A percentile compares a stretch with the other conserved stretches of the same genome.
Evolutionary conservation across 2,113 vertebrate species (phyloP).

Genomic region (Oenanthe oenanthe): DNA sequence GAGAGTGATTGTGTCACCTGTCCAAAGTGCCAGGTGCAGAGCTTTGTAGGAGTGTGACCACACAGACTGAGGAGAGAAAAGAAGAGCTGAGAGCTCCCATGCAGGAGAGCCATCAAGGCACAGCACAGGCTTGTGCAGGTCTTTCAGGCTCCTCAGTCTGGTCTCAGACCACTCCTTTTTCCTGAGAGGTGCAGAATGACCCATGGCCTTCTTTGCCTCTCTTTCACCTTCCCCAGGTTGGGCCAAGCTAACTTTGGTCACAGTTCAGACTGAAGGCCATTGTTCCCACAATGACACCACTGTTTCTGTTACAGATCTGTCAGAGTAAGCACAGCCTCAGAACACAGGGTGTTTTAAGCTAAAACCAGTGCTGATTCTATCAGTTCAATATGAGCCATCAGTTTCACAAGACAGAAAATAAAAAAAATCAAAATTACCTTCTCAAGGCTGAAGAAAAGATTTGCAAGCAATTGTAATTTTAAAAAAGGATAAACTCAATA

Average conservation of each 20-base stretch:
- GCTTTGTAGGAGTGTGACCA: background rate
- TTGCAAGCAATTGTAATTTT: background rate
- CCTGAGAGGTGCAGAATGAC: background rate
- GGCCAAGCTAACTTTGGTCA: background rate
- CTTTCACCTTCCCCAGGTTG: background rate
- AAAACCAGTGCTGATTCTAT: background rate
- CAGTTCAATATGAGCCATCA: background rate
- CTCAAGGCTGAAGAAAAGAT: background rate
- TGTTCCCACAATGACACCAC: background rate
- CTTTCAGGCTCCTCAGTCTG: background rate
- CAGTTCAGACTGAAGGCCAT: background rate
- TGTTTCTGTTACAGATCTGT: background rate
- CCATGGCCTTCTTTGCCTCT: background rate
- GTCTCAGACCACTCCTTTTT: background rate
- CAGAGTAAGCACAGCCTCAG: background rate
- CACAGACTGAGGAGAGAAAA: background rate
- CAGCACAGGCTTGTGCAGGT: background rate
- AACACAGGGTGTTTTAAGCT: background rate
- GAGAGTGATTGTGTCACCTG: background rate
- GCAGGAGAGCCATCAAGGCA: background rate
- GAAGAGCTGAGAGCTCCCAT: background rate
- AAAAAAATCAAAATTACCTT: background rate
- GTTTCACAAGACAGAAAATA: background rate
- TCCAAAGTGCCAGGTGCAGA: background rate
- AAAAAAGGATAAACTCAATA: background rate